Evolutionary conservation across 2,113 vertebrate species (phyloP).

Genomic region (Apus apus): DNA sequence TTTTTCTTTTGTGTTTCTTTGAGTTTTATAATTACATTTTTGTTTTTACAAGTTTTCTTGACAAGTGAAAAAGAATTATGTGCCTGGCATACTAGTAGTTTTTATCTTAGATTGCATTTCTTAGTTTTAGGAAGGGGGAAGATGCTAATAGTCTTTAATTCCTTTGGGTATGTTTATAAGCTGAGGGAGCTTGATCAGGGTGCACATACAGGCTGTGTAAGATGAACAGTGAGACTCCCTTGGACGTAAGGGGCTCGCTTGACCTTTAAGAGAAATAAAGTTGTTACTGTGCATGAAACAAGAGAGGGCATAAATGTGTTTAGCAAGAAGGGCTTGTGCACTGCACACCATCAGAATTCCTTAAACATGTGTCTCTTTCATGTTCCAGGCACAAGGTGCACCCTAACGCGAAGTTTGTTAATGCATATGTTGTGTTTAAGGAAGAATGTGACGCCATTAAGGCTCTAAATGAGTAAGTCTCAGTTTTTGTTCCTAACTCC

Average conservation of each 20-base stretch:
- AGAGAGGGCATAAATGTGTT: not conserved
- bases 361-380: not conserved
- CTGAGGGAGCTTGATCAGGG: not conserved
- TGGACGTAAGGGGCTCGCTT: not conserved
- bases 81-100: not conserved
- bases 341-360: not conserved
- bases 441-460: constrained; percentile 76
- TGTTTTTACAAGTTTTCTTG: not conserved
- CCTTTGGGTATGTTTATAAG: not conserved
- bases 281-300: not conserved
- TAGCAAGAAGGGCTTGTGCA: not conserved
- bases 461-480: constrained; percentile 84
- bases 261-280: not conserved
- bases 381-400: constrained; percentile 84
- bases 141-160: not conserved
- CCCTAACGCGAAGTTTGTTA: constrained; percentile 85
- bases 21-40: not conserved
- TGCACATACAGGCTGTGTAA: not conserved
- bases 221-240: not conserved
- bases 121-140: not conserved
- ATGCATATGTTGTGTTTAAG: constrained; percentile 94
- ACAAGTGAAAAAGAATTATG: not conserved
- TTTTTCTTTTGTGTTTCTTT: not conserved
- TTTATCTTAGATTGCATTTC: not conserved
- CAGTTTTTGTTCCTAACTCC: not conserved